Evolutionary conservation across 2,113 vertebrate species (phyloP).

Genomic region (Tympanuchus pallidicinctus): DNA sequence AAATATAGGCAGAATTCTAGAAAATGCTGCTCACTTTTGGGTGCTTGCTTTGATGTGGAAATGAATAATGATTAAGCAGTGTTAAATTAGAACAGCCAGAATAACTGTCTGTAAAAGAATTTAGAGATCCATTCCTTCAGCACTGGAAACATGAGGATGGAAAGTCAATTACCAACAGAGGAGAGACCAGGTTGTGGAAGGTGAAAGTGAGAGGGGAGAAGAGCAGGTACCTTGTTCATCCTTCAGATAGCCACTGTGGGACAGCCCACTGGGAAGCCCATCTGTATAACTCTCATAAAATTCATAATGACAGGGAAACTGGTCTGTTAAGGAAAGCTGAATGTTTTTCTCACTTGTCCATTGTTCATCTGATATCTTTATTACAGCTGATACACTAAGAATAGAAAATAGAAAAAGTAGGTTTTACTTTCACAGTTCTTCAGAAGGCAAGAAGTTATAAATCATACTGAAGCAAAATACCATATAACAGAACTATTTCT

Average conservation of each 20-base stretch:
- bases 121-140: neutral
- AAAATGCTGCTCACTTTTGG: neutral
- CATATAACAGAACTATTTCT: neutral
- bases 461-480: neutral
- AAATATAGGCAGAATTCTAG: neutral
- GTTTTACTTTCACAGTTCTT: neutral
- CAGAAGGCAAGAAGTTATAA: neutral
- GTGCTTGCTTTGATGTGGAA: neutral
- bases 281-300: neutral
- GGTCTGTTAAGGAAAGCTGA: neutral
- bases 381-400: neutral
- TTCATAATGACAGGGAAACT: neutral
- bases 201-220: neutral
- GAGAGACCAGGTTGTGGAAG: neutral
- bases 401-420: neutral
- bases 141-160: neutral
- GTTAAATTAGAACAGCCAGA: neutral
- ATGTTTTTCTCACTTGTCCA: neutral
- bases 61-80: neutral
- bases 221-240: neutral
- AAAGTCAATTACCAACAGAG: neutral
- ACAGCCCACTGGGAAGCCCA: neutral
- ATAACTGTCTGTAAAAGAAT: neutral
- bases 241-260: accelerated
- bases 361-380: neutral